Evolutionary conservation across 2,113 vertebrate species (phyloP), one percentile per base, ranked within the genome.

Genomic region (Clinocottus analis): DNA sequence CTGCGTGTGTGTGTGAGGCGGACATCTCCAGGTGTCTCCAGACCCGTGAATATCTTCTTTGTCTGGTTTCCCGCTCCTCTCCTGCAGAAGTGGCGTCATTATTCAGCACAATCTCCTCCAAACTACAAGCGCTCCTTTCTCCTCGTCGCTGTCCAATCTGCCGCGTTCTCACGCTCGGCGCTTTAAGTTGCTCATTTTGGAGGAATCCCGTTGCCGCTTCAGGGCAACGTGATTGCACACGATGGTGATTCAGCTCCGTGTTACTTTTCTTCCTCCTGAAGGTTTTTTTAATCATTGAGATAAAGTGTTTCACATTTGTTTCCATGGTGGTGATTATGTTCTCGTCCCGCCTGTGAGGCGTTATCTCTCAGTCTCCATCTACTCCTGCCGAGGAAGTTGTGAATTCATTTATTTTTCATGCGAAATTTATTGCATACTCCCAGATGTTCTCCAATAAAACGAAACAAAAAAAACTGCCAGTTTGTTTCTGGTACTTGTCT

Each of bases 391-490:
- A 81, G 62, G 47, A 89, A 83, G 67, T 83, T 82, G 63, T 61
- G 39, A 79, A 84, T 82, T 78, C 16, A 86, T 81, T 80, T 73
- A 86, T 87, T 81, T 87, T 89, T 88, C 65, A 82, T 85, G 27
- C n/a, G 61, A 56, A 75, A 79, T 82, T 72, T 64, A 66, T 56
- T 77, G 60, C 70, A 41, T 67, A n/a, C 68, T 76, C 17, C 13
- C 71, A 85, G 55, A 84, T 82, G 80, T 27, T 10, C 56, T 77
- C 10, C 14, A 53, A 53, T 23, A 4, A 5, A 21, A 66, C 67
- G 87, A 70, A 67, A 51, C 29, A 72, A 62, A 67, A 89, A 72
- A 71, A 51, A 75, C 27, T 25, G 47, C 55, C 47, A n/a, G 58
- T 77, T 83, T 69, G 75, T 77, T 81, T 80, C 51, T 68, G 31